Evolutionary conservation across 2,113 vertebrate species (phyloP), one percentile per base, ranked within the genome.

Genomic region (Panthera uncia): DNA sequence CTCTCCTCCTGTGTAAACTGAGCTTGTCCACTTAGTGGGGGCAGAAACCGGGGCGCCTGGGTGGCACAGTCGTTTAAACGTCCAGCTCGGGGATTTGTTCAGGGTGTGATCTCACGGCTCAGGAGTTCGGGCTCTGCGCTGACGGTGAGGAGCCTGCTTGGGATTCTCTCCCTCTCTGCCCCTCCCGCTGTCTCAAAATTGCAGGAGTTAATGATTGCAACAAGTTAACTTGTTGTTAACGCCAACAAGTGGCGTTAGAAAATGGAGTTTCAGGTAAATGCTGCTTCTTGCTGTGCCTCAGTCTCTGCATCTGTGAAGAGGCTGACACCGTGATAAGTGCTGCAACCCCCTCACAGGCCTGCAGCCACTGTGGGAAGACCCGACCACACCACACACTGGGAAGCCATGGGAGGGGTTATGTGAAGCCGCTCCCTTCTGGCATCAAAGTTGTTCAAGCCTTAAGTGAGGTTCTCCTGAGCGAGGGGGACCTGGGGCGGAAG

Each of bases 1-100:
- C 14, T 36, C 79, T 33, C 36, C 45, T 38, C 50, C 63, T 69
- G 33, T 86, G 33, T 50, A 89, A 88, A 63, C 31, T 33, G 66
- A 55, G 55, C 23, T 21, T 41, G 3, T 13, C 33, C 65, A 38
- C 45, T n/a, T 7, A 10, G 29, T 2, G 27, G 0, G 0, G 45
- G 23, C 36, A 14, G 74, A 50, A 82, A 7, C n/a, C 6, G 0
- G 29, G 66, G 57, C 21, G 57, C 57, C 57, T 61, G 57, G 57
- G 57, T 61, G 57, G 57, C 57, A 13, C 50, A 50, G 50, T 50
- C 50, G 50, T 13, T 50, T 12, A 50, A 50, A 14, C 3, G 13
- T 50, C 50, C 50, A 50, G 14, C 50, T 50, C 50, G 11, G 50
- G 50, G 50, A 9, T 69, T 69, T 69, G 68, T n/a, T 38, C 50